phyloP scores from a whole-genome alignment of 2,113 vertebrate genomes.

The Corvus cornix region DNA sequence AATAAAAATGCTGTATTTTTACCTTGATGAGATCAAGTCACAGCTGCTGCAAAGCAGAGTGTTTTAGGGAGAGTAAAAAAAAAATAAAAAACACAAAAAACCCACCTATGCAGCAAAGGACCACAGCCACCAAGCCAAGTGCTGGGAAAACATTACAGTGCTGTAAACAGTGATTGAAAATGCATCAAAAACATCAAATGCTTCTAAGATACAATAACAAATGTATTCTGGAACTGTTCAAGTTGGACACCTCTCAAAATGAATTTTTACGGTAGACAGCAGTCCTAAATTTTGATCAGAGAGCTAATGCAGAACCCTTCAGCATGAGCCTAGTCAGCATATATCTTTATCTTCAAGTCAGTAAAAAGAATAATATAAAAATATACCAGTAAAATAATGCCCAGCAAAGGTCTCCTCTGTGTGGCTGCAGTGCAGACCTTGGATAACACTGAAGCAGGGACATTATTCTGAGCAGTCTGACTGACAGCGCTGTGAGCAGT shows the following conservation, averaged over 20 bases:
- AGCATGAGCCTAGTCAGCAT: conserved; percentile 25
- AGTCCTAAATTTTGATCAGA: conserved; percentile 42
- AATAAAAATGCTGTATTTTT: conserved; percentile 9
- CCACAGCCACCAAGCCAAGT: background rate
- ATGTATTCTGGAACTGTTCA: conserved; percentile 17
- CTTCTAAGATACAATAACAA: conserved; percentile 19
- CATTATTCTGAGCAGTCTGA: background rate
- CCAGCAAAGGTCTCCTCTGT: background rate
- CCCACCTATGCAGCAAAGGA: background rate
- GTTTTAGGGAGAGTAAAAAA: background rate
- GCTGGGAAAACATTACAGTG: background rate
- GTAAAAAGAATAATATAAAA: conserved; percentile 23
- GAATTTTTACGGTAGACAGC: background rate
- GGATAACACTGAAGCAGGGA: background rate
- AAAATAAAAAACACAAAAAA: background rate
- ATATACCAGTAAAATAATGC: background rate
- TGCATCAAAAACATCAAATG: background rate
- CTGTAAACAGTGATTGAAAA: background rate
- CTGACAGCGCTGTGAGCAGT: background rate
- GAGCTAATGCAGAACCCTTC: conserved; percentile 12
- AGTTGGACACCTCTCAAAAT: conserved; percentile 34
- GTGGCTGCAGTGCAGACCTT: background rate
- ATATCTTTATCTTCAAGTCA: conserved; percentile 18
- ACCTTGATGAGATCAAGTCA: background rate
- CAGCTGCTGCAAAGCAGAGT: background rate